A percentile compares a stretch with the other conserved stretches of the same genome.
Conservation (phyloP, 2,888 invertebrate genomes). For the Cosmia pyralina region DNA sequence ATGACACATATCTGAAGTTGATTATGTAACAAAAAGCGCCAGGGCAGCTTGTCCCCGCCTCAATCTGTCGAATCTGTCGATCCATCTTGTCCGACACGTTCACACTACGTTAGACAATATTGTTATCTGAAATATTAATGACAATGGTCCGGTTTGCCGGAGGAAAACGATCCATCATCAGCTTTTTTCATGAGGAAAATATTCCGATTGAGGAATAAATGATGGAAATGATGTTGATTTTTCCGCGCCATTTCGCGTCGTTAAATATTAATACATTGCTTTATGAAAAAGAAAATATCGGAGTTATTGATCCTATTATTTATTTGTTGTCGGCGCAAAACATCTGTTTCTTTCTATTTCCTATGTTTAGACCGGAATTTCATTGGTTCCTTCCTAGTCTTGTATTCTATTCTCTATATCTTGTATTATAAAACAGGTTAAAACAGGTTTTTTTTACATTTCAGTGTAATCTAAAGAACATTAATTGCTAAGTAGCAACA, state of each 20-base stretch:
- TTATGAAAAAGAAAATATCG: constrained; percentile 25
- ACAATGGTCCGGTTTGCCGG: neutral
- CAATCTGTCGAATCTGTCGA: constrained; percentile 11
- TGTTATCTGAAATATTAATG: constrained; percentile 54
- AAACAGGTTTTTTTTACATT: too few species aligned
- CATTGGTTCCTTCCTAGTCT: neutral
- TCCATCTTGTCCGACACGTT: constrained; percentile 37
- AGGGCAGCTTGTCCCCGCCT: neutral
- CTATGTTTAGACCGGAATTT: neutral
- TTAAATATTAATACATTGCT: constrained; percentile 34
- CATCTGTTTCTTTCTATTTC: neutral
- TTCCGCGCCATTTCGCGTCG: constrained; percentile 26
- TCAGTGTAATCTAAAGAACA: too few species aligned
- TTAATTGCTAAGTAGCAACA: too few species aligned
- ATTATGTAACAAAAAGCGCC: neutral
- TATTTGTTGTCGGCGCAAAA: neutral
- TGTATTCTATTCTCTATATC: too few species aligned
- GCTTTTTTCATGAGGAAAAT: constrained; percentile 40
- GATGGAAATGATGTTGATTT: constrained; percentile 15
- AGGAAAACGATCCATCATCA: constrained; percentile 46
- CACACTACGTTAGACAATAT: constrained; percentile 53
- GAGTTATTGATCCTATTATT: constrained; percentile 2
- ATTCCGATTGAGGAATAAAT: constrained; percentile 33
- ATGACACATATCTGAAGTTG: neutral
- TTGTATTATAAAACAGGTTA: too few species aligned